These are phyloP conservation scores for Elymnias hypermnestra DNA, from an alignment of 1,140 invertebrate genomes.

Conservation along the genomic window DNA sequence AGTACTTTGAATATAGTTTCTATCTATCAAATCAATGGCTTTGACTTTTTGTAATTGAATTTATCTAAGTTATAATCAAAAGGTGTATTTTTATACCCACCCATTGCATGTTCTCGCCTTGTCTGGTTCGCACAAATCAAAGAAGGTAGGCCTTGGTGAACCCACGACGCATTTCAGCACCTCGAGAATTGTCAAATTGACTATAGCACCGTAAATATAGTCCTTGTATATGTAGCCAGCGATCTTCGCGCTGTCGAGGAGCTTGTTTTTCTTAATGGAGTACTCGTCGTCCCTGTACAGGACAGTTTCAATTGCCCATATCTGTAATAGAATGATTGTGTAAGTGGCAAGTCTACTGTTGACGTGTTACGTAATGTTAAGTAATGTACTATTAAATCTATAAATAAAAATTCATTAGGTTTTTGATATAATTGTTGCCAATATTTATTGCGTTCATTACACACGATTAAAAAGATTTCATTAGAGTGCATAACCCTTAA, in stretches of 20 bases:
- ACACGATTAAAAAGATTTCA: too few relatives aligned
- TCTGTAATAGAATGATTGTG: constrained; percentile 35
- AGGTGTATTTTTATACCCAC: too few relatives aligned
- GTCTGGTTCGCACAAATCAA: constrained; percentile 82
- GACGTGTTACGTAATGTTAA: constrained; percentile 12
- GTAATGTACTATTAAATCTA: too few relatives aligned
- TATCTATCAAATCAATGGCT: too few relatives aligned
- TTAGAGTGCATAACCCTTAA: too few relatives aligned
- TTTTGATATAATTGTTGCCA: too few relatives aligned
- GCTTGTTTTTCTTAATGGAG: constrained; percentile 54
- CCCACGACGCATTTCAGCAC: constrained; percentile 80
- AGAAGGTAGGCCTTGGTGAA: constrained; percentile 84
- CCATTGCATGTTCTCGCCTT: constrained; percentile 77
- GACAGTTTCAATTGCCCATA: constrained; percentile 57
- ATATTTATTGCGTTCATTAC: too few relatives aligned
- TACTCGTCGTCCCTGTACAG: constrained; percentile 58
- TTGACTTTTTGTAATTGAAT: too few relatives aligned
- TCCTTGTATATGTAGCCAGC: constrained; percentile 76
- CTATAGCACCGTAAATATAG: constrained; percentile 76
- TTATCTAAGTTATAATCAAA: too few relatives aligned
- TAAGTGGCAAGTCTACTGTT: constrained; percentile 5
- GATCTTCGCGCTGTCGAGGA: constrained; percentile 39
- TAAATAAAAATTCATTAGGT: too few relatives aligned
- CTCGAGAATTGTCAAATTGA: constrained; percentile 77
- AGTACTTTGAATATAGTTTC: too few relatives aligned